phyloP scores from a whole-genome alignment of 2,797 vertebrate species.

The Sebastes itinus region DNA sequence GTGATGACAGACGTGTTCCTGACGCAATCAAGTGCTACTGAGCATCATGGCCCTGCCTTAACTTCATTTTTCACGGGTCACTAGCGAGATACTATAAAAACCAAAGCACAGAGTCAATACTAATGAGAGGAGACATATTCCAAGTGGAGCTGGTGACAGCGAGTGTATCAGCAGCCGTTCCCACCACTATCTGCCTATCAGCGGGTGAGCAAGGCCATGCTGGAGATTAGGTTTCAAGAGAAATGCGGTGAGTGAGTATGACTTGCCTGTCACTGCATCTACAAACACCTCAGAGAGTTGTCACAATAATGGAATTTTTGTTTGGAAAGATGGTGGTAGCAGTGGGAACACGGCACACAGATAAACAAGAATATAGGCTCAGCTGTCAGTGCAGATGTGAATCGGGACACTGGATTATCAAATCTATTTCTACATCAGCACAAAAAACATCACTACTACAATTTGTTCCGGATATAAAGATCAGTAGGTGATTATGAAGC shows the following conservation, averaged over 20 bases:
- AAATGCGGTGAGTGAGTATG: conserved; percentile 73
- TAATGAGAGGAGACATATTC: conserved; percentile 71
- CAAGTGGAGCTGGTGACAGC: conserved; percentile 67
- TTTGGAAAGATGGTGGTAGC: conserved; percentile 68
- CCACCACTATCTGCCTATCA: conserved; percentile 73
- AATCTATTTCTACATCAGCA: conserved; percentile 59
- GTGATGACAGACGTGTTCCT: conserved; percentile 48
- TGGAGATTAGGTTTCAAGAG: conserved; percentile 80
- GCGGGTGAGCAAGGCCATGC: conserved; percentile 74
- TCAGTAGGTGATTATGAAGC: conserved; percentile 35
- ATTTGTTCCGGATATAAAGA: conserved; percentile 34
- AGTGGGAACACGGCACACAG: conserved; percentile 57
- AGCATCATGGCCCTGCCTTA: conserved; percentile 48
- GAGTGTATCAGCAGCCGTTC: conserved; percentile 63
- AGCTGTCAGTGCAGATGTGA: conserved; percentile 66
- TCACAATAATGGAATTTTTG: conserved; percentile 80
- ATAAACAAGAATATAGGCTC: conserved; percentile 71
- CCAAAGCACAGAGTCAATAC: conserved; percentile 65
- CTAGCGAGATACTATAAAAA: conserved; percentile 55
- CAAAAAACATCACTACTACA: conserved; percentile 28
- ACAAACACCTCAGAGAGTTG: conserved; percentile 80
- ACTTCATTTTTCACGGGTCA: conserved; percentile 66
- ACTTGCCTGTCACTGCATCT: conserved; percentile 76
- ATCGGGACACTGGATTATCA: conserved; percentile 58
- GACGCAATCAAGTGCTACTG: conserved; percentile 61